A percentile compares a stretch with the other conserved stretches of the same genome.
These are phyloP conservation scores for Platysteira castanea DNA, from an alignment of 2,113 vertebrate species.

Conservation along the genomic window DNA sequence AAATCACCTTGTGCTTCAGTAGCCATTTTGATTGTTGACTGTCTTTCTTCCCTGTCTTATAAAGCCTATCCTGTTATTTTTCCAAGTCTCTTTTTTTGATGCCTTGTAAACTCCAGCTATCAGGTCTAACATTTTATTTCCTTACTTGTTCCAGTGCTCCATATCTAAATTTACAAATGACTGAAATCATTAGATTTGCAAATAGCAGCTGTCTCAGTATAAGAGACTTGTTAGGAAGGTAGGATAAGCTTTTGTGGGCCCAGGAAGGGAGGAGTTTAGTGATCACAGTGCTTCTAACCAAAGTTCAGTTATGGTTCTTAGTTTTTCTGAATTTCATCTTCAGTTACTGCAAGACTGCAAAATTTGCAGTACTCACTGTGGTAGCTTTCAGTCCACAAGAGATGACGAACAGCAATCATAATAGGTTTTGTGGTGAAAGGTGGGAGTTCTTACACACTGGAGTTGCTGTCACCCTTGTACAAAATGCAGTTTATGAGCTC, in stretches of 20 bases:
- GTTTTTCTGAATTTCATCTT: background rate
- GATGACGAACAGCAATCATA: background rate
- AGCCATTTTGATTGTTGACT: background rate
- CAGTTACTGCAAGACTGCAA: background rate
- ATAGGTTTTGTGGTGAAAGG: background rate
- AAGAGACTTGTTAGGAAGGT: background rate
- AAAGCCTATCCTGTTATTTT: background rate
- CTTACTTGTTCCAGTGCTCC: background rate
- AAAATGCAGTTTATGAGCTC: slow-evolving; percentile 44
- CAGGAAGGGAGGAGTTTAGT: background rate
- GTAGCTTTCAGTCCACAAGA: background rate
- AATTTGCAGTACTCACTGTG: background rate
- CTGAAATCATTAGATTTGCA: background rate
- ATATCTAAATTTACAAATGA: background rate
- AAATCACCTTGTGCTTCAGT: background rate
- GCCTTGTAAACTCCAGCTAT: background rate
- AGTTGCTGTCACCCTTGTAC: slow-evolving; percentile 37
- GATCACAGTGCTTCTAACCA: background rate
- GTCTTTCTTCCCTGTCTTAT: background rate
- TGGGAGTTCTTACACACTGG: background rate
- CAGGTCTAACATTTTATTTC: background rate
- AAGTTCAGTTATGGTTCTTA: background rate
- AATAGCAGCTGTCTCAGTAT: background rate
- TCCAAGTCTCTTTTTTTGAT: background rate
- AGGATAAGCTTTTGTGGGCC: background rate